A percentile compares a stretch with the other conserved stretches of the same genome.
These are phyloP conservation scores for Pollachius pollachius DNA, from an alignment of 2,113 vertebrate species.

Conservation along the genomic window DNA sequence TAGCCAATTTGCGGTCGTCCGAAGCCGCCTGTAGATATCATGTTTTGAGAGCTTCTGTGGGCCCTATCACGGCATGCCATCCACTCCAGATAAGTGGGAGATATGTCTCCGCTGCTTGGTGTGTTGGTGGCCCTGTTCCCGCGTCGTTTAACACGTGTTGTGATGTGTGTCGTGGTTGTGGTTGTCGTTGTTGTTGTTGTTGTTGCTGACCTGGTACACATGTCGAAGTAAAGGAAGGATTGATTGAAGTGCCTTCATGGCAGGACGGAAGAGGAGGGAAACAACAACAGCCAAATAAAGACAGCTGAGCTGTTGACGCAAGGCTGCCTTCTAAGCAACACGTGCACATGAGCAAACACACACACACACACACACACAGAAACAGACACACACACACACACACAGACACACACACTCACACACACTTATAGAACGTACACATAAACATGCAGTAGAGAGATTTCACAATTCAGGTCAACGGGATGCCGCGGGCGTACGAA, in stretches of 20 bases:
- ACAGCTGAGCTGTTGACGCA: conserved; percentile 7
- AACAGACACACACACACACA: background rate
- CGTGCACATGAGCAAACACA: conserved; percentile 12
- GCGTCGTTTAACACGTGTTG: conserved; percentile 24
- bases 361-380: background rate
- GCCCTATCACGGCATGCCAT: background rate
- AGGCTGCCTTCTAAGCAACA: too few species aligned
- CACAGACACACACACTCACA: conserved; percentile 1
- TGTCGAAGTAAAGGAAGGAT: conserved; percentile 14
- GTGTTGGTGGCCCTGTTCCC: background rate
- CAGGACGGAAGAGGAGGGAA: conserved; percentile 25
- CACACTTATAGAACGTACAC: background rate
- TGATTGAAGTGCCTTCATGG: background rate
- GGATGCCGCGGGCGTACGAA: conserved; percentile 55
- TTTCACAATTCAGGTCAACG: conserved; percentile 74
- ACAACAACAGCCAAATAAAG: conserved; percentile 50
- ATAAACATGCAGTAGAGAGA: conserved; percentile 44
- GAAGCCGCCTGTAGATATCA: conserved; percentile 12
- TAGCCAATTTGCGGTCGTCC: conserved; percentile 26
- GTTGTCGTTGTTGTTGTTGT: too few species aligned
- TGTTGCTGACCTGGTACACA: conserved; percentile 44
- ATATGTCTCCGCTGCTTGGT: background rate
- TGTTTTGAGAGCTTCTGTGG: background rate
- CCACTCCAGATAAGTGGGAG: too few species aligned
- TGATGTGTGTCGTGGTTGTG: conserved; percentile 6